These are phyloP conservation scores for Drosophila colorata DNA, from an alignment of 2,888 invertebrate species.

Conservation along the genomic window DNA sequence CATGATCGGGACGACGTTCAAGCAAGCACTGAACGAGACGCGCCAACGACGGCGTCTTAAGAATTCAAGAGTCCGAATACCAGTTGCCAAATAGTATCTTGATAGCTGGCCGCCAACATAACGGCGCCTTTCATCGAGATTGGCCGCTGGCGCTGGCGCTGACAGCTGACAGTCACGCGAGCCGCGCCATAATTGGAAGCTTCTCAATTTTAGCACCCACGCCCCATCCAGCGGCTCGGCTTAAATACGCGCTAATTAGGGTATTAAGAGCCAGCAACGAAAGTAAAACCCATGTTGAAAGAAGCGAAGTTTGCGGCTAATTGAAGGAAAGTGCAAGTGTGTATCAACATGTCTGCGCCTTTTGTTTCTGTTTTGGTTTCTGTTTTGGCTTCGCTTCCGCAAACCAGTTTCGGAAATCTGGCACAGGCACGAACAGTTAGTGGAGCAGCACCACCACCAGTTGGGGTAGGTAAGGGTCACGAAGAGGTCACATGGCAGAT, in stretches of 20 bases:
- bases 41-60: conserved; percentile 47
- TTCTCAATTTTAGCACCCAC: conserved; percentile 41
- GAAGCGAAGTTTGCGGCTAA: conserved; percentile 51
- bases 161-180: conserved; percentile 60
- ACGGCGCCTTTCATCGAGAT: conserved; percentile 58
- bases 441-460: conserved; percentile 1
- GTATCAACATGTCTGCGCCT: conserved; percentile 22
- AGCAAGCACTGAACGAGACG: conserved; percentile 49
- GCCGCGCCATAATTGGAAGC: conserved; percentile 51
- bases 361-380: background rate
- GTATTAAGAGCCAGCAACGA: conserved; percentile 51
- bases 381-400: conserved; percentile 1
- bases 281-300: no score
- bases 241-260: conserved; percentile 64
- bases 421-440: conserved; percentile 28
- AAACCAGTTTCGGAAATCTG: conserved; percentile 64
- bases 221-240: conserved; percentile 22
- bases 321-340: conserved; percentile 77
- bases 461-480: conserved; percentile 64
- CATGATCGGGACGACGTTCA: conserved; percentile 56
- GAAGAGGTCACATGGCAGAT: conserved; percentile 1
- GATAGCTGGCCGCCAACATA: conserved; percentile 13
- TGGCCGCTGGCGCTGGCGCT: conserved; percentile 24
- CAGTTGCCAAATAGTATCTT: conserved; percentile 38
- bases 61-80: conserved; percentile 48